Evolutionary conservation across 2,797 vertebrate species (phyloP), one percentile per base, ranked within the genome.

Genomic region (Acipenser ruthenus): DNA sequence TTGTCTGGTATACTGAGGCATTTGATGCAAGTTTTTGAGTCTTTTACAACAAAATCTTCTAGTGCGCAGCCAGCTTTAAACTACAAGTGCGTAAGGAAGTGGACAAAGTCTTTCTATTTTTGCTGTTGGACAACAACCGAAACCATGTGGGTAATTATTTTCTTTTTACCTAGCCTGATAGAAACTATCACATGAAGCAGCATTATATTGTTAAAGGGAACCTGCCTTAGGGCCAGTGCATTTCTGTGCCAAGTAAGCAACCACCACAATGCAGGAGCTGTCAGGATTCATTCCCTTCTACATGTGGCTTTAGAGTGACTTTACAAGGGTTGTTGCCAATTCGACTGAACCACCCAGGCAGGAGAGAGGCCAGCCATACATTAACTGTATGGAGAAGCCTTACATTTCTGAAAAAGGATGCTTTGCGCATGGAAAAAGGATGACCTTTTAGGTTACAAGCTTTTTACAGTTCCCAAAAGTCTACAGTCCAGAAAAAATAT

Each of bases 251-350:
- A 64, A 71, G 60, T 63, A 61, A 69, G 72, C 49, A 67, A 62
- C 66, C 62, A 69, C 65, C 61, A 65, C 48, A 64, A 68, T 59
- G 53, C 51, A 50, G 6, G n/a, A 48, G 69, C 62, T 73, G 70
- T 74, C 71, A 71, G 47, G 7, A 68, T 66, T 68, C 68, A 69
- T 70, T 74, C 67, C 69, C 61, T 65, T 75, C 70, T 68, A 72
- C 68, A 62, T 50, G 59, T 60, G 53, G 15, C 51, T 60, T 66
- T 53, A 63, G 50, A 63, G 59, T 64, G 60, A 64, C 68, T 72
- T 49, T 37, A 68, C 68, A 68, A 61, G 65, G 18, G 58, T 58
- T 65, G 23, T 6, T 23, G 67, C 60, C 51, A 12, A 53, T 63
- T 3, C 59, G 52, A 49, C 37, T 23, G 60, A 47, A 71, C 63